A percentile compares a stretch with the other conserved stretches of the same genome.
These are phyloP conservation scores for Cheilosia grossa DNA, from an alignment of 2,888 invertebrate genomes.

Conservation along the genomic window DNA sequence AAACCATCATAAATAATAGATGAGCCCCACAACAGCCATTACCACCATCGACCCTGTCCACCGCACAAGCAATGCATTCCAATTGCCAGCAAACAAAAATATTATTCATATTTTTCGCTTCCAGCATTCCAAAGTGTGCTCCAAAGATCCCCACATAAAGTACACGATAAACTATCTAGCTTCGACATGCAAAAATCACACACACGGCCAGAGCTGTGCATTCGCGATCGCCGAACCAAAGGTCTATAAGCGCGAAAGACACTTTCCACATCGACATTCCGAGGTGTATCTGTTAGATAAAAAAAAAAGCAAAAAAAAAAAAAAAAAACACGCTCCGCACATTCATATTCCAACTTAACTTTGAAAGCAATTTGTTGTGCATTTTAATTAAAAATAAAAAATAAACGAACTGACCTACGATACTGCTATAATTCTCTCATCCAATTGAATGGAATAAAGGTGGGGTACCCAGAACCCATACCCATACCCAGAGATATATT, in stretches of 20 bases:
- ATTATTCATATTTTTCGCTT: constrained; percentile 62
- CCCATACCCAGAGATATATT: background rate
- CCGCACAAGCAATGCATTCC: constrained; percentile 22
- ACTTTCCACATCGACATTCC: constrained; percentile 63
- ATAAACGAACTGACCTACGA: constrained; percentile 72
- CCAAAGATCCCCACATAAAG: constrained; percentile 56
- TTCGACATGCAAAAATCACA: constrained; percentile 63
- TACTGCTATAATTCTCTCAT: constrained; percentile 30
- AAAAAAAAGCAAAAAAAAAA: constrained; percentile 25
- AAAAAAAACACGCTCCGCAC: constrained; percentile 38
- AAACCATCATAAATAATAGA: constrained; percentile 35
- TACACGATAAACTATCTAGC: constrained; percentile 59
- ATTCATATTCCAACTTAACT: constrained; percentile 57
- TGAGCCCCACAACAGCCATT: constrained; percentile 3
- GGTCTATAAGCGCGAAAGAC: constrained; percentile 38
- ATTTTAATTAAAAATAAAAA: constrained; percentile 68
- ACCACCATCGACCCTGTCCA: background rate
- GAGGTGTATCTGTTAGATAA: constrained; percentile 68
- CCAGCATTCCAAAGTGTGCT: constrained; percentile 72
- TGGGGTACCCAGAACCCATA: constrained; percentile 22
- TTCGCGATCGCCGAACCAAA: constrained; percentile 18
- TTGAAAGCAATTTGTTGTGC: constrained; percentile 72
- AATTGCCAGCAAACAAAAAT: constrained; percentile 27
- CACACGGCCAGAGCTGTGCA: constrained; percentile 37
- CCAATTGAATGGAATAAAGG: constrained; percentile 55